Evolutionary conservation across 2,797 vertebrate species (phyloP), one percentile per base, ranked within the genome.

Genomic region (Enoplosus armatus): DNA sequence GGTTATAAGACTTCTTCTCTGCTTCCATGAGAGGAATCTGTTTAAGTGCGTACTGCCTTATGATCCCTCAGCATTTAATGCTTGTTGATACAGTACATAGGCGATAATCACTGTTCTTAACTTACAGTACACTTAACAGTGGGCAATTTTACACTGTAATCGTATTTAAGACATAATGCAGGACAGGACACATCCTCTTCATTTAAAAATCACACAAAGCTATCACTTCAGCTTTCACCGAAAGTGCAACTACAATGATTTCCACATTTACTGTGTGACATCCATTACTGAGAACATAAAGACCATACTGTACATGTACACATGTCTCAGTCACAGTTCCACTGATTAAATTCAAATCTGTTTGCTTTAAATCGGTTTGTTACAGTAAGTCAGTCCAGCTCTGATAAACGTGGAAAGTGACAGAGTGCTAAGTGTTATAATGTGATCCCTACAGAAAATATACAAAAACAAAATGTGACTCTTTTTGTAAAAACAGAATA

Each of bases 41-140:
- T 64, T 78, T 24, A 77, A 55, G 47, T 4, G 6, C 14, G n/a
- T n/a, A n/a, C 27, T 71, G 50, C 71, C 70, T 67, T 75, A 45
- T 83, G 73, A 84, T 53, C 20, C 20, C 53, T 56, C 3, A 11
- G 16, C 2, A 54, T 55, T 24, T 37, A 74, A 31, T 56, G 31
- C 31, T 39, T 55, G 22, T 58, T 68, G 47, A 56, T 11, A 6
- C 6, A 20, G 8, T 33, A 15, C 16, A 33, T 0, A 45, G 12
- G 8, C 37, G 18, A 3, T 14, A 48, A 48, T 35, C 5, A 15
- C 8, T n/a, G 22, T 11, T 4, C 41, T 67, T 27, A 61, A 35
- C 37, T 70, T 31, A 50, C 37, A 27, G 31, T 12, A 55, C n/a
- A n/a, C n/a, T n/a, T n/a, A 61, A 61, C 53, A 41, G 9, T 26